Conservation (phyloP, 2,888 invertebrate genomes). For the Slavum lentiscoides region DNA sequence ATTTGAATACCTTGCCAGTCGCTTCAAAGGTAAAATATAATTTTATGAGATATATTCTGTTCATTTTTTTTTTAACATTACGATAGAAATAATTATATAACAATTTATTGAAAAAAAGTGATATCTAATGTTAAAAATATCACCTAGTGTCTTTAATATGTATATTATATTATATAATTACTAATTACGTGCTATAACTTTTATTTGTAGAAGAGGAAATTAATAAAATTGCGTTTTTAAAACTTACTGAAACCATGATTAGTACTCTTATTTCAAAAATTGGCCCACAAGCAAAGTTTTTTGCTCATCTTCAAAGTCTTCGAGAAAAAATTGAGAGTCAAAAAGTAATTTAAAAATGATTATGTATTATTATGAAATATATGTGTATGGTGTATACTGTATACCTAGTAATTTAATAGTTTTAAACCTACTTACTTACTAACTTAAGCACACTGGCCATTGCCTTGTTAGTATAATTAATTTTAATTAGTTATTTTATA, state of each 20-base stretch:
- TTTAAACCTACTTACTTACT: too few species aligned
- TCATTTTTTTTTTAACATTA: not conserved
- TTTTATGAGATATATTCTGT: not conserved
- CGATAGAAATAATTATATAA: not conserved
- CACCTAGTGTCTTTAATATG: too few species aligned
- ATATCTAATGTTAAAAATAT: too few species aligned
- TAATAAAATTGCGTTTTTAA: not conserved
- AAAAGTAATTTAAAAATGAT: not conserved
- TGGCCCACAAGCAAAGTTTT: not conserved
- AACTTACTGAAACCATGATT: conserved; percentile 3
- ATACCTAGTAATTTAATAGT: too few species aligned
- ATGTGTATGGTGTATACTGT: too few species aligned
- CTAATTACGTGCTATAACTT: not conserved
- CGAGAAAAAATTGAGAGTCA: not conserved
- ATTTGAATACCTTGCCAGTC: not conserved
- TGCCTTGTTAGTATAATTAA: conserved; percentile 13
- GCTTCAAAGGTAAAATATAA: not conserved
- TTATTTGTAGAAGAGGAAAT: not conserved
- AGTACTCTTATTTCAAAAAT: conserved; percentile 2
- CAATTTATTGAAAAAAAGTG: too few species aligned
- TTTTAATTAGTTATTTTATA: too few species aligned
- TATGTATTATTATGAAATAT: too few species aligned
- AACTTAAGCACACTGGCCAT: not conserved
- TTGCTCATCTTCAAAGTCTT: not conserved
- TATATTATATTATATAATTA: not conserved